Evolutionary conservation across 53 echinoderm and acorn worm species (phyloP).

Genomic region (Holothuria leucospilota): DNA sequence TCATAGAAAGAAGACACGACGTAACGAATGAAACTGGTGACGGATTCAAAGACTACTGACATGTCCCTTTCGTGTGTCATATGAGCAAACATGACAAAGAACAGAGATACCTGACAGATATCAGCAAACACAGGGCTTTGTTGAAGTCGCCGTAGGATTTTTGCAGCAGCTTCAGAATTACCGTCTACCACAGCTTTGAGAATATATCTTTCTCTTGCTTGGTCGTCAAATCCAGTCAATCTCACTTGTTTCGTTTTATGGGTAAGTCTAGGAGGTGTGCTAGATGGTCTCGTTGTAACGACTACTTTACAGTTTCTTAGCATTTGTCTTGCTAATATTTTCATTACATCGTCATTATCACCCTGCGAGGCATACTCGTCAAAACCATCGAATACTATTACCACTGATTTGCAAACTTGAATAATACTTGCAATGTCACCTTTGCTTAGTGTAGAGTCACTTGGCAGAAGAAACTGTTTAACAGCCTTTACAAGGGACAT

Average conservation of each 20-base stretch:
- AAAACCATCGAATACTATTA: neutral
- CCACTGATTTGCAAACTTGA: neutral
- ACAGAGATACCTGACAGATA: too few relatives aligned
- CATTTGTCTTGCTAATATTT: neutral
- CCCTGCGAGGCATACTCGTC: neutral
- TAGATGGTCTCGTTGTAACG: neutral
- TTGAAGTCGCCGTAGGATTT: neutral
- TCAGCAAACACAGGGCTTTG: neutral
- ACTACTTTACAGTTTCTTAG: neutral
- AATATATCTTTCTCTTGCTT: conserved; percentile 4
- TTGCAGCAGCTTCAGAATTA: neutral
- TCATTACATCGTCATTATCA: neutral
- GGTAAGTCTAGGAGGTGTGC: neutral
- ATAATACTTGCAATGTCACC: neutral
- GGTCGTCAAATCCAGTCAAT: neutral
- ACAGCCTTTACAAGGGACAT: neutral
- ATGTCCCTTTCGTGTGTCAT: too few relatives aligned
- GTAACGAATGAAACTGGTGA: too few relatives aligned
- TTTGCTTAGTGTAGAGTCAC: neutral
- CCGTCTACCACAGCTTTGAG: neutral
- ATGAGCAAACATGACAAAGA: too few relatives aligned
- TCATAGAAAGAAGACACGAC: too few relatives aligned
- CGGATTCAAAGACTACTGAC: too few relatives aligned
- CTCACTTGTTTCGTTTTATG: neutral
- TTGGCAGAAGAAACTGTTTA: neutral